phyloP scores from a whole-genome alignment of 1,140 invertebrate genomes.

The Dicyema japonicum region DNA sequence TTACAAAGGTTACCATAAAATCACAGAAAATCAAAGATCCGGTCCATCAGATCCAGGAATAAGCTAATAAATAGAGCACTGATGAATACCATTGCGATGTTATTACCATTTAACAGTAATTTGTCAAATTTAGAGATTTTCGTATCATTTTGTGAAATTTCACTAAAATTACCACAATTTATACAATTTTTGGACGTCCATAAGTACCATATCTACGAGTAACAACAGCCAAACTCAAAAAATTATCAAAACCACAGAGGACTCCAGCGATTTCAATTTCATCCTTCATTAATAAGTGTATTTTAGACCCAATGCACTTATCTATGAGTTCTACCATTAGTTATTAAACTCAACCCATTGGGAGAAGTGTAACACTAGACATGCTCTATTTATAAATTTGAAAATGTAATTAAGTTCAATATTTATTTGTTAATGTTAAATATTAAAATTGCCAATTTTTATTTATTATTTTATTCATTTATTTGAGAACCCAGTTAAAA shows the following conservation, averaged over 20 bases:
- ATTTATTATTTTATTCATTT: too few species aligned
- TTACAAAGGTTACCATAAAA: too few species aligned
- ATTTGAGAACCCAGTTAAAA: too few species aligned
- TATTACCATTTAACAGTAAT: constrained; percentile 90
- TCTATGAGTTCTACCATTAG: constrained; percentile 96
- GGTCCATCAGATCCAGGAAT: constrained; percentile 24
- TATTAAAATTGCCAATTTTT: too few species aligned
- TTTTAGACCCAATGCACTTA: constrained; percentile 90
- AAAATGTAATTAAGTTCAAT: too few species aligned
- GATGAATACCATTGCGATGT: constrained; percentile 60
- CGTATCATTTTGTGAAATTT: constrained; percentile 73
- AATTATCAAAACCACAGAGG: constrained; percentile 82
- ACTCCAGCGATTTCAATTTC: constrained; percentile 97
- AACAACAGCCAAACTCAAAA: constrained; percentile 34
- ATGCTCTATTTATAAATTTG: too few species aligned
- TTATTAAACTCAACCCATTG: too few species aligned
- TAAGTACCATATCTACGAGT: constrained; percentile 22
- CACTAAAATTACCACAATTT: constrained; percentile 19
- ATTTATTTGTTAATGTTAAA: too few species aligned
- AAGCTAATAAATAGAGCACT: constrained; percentile 7
- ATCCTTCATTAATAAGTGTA: constrained; percentile 98
- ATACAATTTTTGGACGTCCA: constrained; percentile 28
- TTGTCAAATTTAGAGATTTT: constrained; percentile 80
- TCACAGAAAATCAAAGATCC: constrained; percentile 12
- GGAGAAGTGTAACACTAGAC: too few species aligned